Base-by-base conservation (phyloP, 2,113 vertebrate species). In the Zosterops borbonicus region DNA sequence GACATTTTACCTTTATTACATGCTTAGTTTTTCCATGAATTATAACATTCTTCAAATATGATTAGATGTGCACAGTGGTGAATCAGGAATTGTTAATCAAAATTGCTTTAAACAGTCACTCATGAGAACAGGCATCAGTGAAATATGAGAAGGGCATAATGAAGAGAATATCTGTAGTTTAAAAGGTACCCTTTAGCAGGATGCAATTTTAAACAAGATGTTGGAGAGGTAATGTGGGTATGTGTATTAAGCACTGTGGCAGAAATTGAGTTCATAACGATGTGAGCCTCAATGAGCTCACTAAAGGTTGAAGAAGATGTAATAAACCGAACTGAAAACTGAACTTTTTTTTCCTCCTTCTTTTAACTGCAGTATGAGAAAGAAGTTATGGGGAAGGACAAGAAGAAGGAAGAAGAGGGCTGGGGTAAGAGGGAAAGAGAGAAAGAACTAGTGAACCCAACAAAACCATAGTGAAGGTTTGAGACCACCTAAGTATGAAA, bases 21-120 rank as follows among this genome's bases (percentile, higher is more conserved):
- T 75, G 6, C 20, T 90, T 62, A 87, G 42, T 94, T 96, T 96
- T 95, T 62, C 63, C 63, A 84, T 50, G 87, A 94, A 89, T 95
- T 87, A 81, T 65, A 73, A 86, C 27, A 35, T 60, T 53, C 37
- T 93, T 60, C 50, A 92, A 85, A 92, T 90, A 68, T 62, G 68
- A 88, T 93, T 86, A 68, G 28, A 49, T 83, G 25, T 62, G 42
- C 42, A 3, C 33, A 12, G 60, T 81, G 55, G 33, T 65, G 88
- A 69, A 37, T 91, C 58, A 68, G 47, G 37, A 86, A 87, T 75
- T 87, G 55, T 81, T 94, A 96, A 92, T 75, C 60, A 90, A 86
- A 94, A 39, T 50, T 1, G 3, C 63, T 91, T 96, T 87, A 77
- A 95, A 85, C 33, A 82, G 41, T 60, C 52, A 64, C 83, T 60